Evolutionary conservation across 2,113 vertebrate genomes (phyloP), one percentile per base, ranked within the genome.

Genomic region (Oryzias curvinotus): DNA sequence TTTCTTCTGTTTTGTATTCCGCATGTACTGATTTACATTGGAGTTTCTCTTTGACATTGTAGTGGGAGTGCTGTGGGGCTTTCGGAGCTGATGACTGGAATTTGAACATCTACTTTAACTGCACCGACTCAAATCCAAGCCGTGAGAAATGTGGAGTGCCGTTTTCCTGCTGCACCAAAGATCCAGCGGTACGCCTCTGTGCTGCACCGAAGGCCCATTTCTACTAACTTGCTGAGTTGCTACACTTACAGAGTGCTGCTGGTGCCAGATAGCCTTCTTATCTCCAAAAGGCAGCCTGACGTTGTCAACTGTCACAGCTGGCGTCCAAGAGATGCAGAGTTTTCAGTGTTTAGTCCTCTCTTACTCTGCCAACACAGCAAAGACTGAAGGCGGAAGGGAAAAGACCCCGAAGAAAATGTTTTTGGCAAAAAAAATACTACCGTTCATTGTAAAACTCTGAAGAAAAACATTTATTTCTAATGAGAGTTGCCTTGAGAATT

Each of bases 81-180:
- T 98, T 97, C 82, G 95, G 95, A 78, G 95, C 97, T 1, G 94
- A 97, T 51, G 97, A 99, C 87, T 99, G 97, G 97, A 95, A 99
- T 91, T 90, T 98, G 87, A 99, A 99, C 88, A 96, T 98, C 90
- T 99, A 99, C 90, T 99, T 99, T 88, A 99, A 99, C 90, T 99
- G 97, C 91, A 99, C 96, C 26, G 96, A 98, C 85, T 91, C 93
- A 65, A 99, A 99, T 0, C 94, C 96, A 7, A 98, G 97, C 78
- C 92, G 97, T 67, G 97, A 99, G 81, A 95, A 95, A 73, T 99
- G 97, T 4, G 97, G 97, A 0, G 97, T 99, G 41, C 97, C 97
- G 0, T 99, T 98, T 82, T 98, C 97, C 65, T 99, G 97, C 88
- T 99, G 97, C 74, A 98, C 96, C 82, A 99, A 99, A 88, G 97